phyloP scores from a whole-genome alignment of 2,113 vertebrate genomes.

The Catharus bicknelli region DNA sequence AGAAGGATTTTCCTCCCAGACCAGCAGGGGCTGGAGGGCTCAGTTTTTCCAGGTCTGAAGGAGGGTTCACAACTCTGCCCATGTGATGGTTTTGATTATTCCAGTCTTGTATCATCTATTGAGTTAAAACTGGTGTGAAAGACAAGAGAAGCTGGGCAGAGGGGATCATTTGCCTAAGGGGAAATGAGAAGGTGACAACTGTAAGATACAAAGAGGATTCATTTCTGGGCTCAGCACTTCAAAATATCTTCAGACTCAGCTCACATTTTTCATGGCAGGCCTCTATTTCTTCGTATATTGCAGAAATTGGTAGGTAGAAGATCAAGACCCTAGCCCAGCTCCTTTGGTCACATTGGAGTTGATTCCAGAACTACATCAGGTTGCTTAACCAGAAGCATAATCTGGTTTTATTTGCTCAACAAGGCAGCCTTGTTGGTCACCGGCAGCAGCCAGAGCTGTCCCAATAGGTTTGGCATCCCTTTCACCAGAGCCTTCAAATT shows the following conservation, averaged over 20 bases:
- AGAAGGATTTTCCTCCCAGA: background rate
- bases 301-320: background rate
- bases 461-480: background rate
- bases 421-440: accelerated
- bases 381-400: background rate
- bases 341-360: background rate
- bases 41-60: slow-evolving; percentile 1
- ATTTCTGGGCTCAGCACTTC: background rate
- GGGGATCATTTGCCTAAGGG: background rate
- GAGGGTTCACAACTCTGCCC: accelerated
- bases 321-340: background rate
- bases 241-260: background rate
- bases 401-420: background rate
- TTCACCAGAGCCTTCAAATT: background rate
- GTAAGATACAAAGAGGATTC: background rate
- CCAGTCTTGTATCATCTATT: background rate
- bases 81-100: background rate
- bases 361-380: background rate
- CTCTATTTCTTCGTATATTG: accelerated
- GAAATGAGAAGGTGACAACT: background rate
- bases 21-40: background rate
- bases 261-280: background rate
- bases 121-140: background rate
- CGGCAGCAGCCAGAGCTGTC: background rate
- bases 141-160: background rate